These are phyloP conservation scores for Heteronetta atricapilla DNA, from an alignment of 2,113 vertebrate species.

Conservation along the genomic window DNA sequence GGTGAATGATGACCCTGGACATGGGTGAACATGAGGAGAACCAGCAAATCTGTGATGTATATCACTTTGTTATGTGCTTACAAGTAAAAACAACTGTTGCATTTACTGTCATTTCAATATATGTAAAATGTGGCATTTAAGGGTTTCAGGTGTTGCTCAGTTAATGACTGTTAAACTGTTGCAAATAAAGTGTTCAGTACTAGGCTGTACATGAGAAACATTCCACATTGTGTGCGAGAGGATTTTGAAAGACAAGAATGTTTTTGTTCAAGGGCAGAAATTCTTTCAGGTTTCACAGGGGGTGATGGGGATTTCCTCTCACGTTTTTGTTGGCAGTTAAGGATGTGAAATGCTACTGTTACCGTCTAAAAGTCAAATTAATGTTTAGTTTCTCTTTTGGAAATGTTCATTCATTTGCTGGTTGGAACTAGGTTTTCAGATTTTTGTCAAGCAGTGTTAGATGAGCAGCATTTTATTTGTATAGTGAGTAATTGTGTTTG, in stretches of 20 bases:
- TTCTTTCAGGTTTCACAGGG: constrained; percentile 61
- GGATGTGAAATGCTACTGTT: constrained; percentile 75
- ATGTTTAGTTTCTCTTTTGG: constrained; percentile 75
- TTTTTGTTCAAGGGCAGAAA: constrained; percentile 65
- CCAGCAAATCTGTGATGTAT: constrained; percentile 77
- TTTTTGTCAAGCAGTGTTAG: constrained; percentile 52
- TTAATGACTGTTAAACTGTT: constrained; percentile 80
- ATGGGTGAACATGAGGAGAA: constrained; percentile 78
- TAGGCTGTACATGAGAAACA: constrained; percentile 75
- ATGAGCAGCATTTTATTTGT: constrained; percentile 43
- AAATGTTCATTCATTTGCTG: constrained; percentile 64
- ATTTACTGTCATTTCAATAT: constrained; percentile 75
- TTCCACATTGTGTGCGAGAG: constrained; percentile 72
- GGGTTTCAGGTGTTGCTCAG: constrained; percentile 82
- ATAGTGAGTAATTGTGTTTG: constrained; percentile 49
- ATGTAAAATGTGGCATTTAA: constrained; percentile 76
- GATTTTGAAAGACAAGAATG: constrained; percentile 64
- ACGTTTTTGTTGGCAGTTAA: constrained; percentile 65
- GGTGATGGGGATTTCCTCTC: constrained; percentile 64
- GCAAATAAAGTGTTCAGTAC: constrained; percentile 69
- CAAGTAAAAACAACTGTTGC: constrained; percentile 73
- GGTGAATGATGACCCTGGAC: constrained; percentile 66
- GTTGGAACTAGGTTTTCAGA: constrained; percentile 26
- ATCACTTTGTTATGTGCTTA: constrained; percentile 75
- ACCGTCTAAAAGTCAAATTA: constrained; percentile 59